Percentiles rank a stretch among this genome's conserved stretches.
These are phyloP conservation scores for Grammomys surdaster DNA, from an alignment of 2,113 vertebrate species.

Conservation along the genomic window DNA sequence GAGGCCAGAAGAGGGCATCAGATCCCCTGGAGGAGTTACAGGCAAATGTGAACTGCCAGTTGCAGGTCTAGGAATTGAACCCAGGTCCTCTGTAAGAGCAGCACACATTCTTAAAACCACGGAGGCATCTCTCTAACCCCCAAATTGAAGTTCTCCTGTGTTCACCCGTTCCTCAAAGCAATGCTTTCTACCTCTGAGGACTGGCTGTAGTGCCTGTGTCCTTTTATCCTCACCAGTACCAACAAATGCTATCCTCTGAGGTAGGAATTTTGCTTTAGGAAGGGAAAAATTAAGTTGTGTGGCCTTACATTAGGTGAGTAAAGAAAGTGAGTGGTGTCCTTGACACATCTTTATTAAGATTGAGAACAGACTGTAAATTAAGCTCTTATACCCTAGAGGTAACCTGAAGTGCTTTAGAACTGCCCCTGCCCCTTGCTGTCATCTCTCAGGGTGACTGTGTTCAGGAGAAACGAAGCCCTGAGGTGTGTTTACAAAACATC, in stretches of 20 bases:
- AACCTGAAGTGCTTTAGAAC: neutral
- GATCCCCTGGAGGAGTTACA: neutral
- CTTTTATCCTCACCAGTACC: neutral
- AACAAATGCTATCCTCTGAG: neutral
- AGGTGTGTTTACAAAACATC: neutral
- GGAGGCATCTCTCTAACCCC: too few species aligned
- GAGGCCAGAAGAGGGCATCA: neutral
- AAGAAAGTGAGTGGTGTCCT: neutral
- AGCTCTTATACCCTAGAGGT: neutral
- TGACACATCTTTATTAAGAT: neutral
- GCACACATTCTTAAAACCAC: neutral
- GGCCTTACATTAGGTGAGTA: neutral
- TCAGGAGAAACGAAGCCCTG: neutral
- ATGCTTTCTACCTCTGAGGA: neutral
- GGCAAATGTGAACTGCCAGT: neutral
- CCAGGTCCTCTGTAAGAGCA: neutral
- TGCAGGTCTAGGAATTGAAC: neutral
- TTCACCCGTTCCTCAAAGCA: neutral
- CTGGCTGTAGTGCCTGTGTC: neutral
- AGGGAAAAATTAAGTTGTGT: neutral
- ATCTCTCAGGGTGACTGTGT: neutral
- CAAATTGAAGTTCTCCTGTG: neutral
- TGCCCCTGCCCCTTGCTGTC: neutral
- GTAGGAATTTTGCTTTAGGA: conserved; percentile 22
- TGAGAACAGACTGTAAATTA: neutral